Conservation (phyloP, 2,113 vertebrate genomes). For the Hemibagrus wyckioides region DNA sequence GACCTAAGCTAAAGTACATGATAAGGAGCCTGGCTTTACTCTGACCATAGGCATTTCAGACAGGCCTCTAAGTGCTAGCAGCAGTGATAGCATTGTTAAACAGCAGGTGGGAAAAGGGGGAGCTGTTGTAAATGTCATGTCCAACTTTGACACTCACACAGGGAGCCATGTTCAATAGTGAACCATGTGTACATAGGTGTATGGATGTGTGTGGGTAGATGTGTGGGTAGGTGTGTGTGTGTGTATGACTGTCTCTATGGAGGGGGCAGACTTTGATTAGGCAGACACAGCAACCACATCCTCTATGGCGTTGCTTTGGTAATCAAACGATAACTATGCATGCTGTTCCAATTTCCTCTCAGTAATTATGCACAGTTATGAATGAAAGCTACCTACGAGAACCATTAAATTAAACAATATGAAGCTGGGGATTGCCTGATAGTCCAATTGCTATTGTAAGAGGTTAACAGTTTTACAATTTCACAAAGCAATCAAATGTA, state of each 20-base stretch:
- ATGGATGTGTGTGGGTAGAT: background rate
- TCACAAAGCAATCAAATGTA: slow-evolving; percentile 14
- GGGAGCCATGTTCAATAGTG: slow-evolving; percentile 39
- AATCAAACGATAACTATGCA: slow-evolving; percentile 43
- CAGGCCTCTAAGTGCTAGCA: slow-evolving; percentile 22
- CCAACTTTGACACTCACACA: slow-evolving; percentile 45
- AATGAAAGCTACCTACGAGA: slow-evolving; percentile 51
- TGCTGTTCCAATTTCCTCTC: slow-evolving; percentile 51
- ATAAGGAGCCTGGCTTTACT: background rate
- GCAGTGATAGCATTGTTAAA: slow-evolving; percentile 46
- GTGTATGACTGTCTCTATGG: slow-evolving; percentile 17
- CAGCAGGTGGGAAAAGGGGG: slow-evolving; percentile 52
- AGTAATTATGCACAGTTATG: slow-evolving; percentile 54
- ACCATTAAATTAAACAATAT: slow-evolving; percentile 40
- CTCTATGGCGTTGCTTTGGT: slow-evolving; percentile 38
- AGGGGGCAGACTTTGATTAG: slow-evolving; percentile 46
- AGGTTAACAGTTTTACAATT: slow-evolving; percentile 24
- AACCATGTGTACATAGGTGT: slow-evolving; percentile 21
- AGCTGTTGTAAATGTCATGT: slow-evolving; percentile 57
- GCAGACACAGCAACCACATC: slow-evolving; percentile 42
- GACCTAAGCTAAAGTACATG: background rate
- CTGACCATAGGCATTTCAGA: slow-evolving; percentile 12
- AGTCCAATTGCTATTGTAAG: slow-evolving; percentile 13
- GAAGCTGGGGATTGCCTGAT: slow-evolving; percentile 40
- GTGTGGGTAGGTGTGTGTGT: background rate